phyloP scores from a whole-genome alignment of 2,113 vertebrate species.

The Engystomops pustulosus region DNA sequence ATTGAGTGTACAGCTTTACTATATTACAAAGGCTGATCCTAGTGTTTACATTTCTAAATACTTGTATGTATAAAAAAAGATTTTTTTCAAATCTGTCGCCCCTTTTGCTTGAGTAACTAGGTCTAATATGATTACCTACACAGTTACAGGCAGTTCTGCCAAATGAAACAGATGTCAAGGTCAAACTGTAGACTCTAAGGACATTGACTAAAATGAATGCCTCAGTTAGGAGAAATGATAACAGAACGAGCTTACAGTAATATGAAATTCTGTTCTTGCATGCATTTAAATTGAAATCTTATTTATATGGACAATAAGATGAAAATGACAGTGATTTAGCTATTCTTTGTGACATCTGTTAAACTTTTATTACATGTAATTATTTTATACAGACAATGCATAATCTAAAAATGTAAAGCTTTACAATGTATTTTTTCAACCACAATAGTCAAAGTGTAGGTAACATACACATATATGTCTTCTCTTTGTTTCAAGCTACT shows the following conservation, averaged over 20 bases:
- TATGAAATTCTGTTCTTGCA: not conserved
- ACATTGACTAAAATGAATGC: conserved; percentile 30
- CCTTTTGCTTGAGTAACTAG: conserved; percentile 50
- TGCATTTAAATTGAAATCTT: conserved; percentile 5
- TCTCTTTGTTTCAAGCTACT: not conserved
- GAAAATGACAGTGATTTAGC: not conserved
- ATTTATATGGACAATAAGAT: not conserved
- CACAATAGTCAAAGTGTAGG: not conserved
- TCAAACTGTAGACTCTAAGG: conserved; percentile 40
- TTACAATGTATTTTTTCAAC: not conserved
- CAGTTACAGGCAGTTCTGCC: conserved; percentile 40
- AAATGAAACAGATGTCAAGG: conserved; percentile 54
- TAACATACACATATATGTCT: not conserved
- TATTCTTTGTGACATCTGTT: not conserved
- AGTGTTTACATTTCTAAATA: too few relatives aligned
- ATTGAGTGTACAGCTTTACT: too few relatives aligned
- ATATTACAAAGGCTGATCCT: too few relatives aligned
- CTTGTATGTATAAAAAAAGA: too few relatives aligned
- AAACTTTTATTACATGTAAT: not conserved
- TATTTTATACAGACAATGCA: not conserved
- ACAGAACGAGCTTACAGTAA: conserved; percentile 13
- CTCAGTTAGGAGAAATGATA: not conserved
- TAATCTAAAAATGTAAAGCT: not conserved
- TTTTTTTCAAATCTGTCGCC: conserved; percentile 26
- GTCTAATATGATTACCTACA: conserved; percentile 48